Evolutionary conservation across 2,113 vertebrate genomes (phyloP).

Genomic region (Aplodontia rufa): DNA sequence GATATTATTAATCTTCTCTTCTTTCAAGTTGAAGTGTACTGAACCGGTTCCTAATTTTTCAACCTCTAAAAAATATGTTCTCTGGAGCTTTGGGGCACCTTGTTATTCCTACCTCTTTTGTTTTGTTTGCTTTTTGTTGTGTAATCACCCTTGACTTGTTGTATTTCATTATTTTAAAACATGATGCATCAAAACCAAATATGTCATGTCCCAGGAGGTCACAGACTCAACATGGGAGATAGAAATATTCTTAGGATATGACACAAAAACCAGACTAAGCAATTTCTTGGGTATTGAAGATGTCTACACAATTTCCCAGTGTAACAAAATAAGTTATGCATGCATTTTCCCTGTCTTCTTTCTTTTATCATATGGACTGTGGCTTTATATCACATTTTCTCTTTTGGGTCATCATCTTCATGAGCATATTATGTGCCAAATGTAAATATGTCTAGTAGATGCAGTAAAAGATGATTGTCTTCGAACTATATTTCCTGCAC

Average conservation of each 20-base stretch:
- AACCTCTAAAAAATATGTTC: not conserved
- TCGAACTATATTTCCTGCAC: not conserved
- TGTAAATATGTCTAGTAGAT: not conserved
- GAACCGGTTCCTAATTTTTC: slow-evolving; percentile 16
- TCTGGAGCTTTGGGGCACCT: not conserved
- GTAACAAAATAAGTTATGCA: not conserved
- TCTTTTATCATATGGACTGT: not conserved
- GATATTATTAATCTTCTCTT: slow-evolving; percentile 14
- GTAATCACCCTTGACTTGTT: not conserved
- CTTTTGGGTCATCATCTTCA: slow-evolving; percentile 49
- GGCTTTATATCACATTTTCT: slow-evolving; percentile 20
- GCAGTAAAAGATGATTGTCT: not conserved
- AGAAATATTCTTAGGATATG: not conserved
- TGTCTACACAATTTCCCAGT: not conserved
- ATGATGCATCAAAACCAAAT: slow-evolving; percentile 15
- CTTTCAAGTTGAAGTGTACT: slow-evolving; percentile 45
- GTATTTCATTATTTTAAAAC: slow-evolving; percentile 53
- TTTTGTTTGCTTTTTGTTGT: slow-evolving; percentile 36
- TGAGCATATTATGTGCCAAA: not conserved
- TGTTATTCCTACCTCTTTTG: slow-evolving; percentile 3
- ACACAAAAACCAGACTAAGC: slow-evolving; percentile 25
- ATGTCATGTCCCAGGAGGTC: not conserved
- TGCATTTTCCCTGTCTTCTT: not conserved
- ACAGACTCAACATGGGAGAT: not conserved
- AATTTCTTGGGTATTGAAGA: slow-evolving; percentile 10